phyloP scores from a whole-genome alignment of 53 echinoderm and acorn worm species.

The Pentamera pediparva region DNA sequence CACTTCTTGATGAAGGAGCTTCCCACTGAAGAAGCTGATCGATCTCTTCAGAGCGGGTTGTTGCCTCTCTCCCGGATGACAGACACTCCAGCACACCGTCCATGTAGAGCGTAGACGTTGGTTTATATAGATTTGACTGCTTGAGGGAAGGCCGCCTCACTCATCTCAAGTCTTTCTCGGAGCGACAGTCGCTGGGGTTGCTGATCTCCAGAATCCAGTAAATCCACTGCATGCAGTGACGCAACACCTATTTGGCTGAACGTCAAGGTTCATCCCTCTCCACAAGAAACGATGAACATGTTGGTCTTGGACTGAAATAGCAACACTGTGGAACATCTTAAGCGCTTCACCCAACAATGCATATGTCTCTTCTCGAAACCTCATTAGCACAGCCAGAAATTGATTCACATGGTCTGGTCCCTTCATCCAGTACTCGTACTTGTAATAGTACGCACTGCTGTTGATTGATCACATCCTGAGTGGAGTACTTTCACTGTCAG shows the following conservation, averaged over 20 bases:
- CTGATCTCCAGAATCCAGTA: slow-evolving; percentile 33
- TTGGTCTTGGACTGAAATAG: slow-evolving; percentile 49
- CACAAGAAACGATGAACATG: slow-evolving; percentile 56
- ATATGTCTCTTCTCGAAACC: slow-evolving; percentile 43
- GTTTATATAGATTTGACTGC: background rate
- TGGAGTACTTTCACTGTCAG: slow-evolving; percentile 58
- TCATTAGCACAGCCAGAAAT: slow-evolving; percentile 51
- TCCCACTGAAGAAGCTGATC: slow-evolving; percentile 35
- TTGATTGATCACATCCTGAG: slow-evolving; percentile 62
- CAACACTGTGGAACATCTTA: slow-evolving; percentile 57
- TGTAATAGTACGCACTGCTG: slow-evolving; percentile 47
- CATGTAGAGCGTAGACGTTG: slow-evolving; percentile 26
- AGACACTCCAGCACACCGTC: slow-evolving; percentile 1
- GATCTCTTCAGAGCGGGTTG: slow-evolving; percentile 2
- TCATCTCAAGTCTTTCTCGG: slow-evolving; percentile 21
- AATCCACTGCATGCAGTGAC: too few species aligned
- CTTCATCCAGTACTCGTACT: slow-evolving; percentile 57
- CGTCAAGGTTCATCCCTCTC: slow-evolving; percentile 24
- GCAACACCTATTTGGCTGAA: slow-evolving; percentile 20
- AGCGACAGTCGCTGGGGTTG: slow-evolving; percentile 41
- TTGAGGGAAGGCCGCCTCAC: background rate
- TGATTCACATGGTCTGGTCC: slow-evolving; percentile 54
- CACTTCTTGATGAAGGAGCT: slow-evolving; percentile 40
- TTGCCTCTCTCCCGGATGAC: background rate
- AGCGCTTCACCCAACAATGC: slow-evolving; percentile 47